These are phyloP conservation scores for Sipha flava DNA, from an alignment of 1,140 invertebrate species.

Conservation along the genomic window DNA sequence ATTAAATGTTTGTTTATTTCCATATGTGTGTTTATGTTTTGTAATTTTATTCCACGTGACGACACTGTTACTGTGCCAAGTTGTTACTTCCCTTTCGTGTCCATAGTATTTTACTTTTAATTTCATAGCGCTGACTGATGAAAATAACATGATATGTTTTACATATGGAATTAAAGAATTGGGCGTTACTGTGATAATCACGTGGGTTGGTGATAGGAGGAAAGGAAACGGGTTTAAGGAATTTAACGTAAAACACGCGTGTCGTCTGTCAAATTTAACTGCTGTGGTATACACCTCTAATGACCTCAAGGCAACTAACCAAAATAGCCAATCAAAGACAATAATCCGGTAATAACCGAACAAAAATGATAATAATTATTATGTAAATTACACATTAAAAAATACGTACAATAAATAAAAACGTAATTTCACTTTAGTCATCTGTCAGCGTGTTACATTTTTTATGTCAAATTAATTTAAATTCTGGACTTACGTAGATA, in stretches of 20 bases:
- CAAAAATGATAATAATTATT: constrained; percentile 10
- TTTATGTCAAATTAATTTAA: background rate
- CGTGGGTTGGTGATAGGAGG: background rate
- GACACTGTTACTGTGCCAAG: background rate
- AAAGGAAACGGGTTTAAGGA: constrained; percentile 8
- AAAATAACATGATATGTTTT: background rate
- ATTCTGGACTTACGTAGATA: background rate
- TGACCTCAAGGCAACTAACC: background rate
- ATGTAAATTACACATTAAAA: constrained; percentile 16
- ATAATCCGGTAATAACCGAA: background rate
- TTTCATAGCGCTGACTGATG: background rate
- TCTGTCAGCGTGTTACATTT: background rate
- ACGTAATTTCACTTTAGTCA: background rate
- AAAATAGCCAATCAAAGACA: constrained; percentile 4
- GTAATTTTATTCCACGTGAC: background rate
- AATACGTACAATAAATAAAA: constrained; percentile 8
- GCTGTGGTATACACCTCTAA: background rate
- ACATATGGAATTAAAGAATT: background rate
- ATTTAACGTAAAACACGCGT: constrained; percentile 16
- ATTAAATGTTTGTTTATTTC: background rate
- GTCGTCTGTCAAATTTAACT: constrained; percentile 29
- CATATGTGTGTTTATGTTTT: background rate
- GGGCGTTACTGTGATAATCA: constrained; percentile 13
- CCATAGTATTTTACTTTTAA: background rate
- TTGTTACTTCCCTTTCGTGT: background rate